phyloP scores from a whole-genome alignment of 2,888 invertebrate species.

The Agrochola circellaris region DNA sequence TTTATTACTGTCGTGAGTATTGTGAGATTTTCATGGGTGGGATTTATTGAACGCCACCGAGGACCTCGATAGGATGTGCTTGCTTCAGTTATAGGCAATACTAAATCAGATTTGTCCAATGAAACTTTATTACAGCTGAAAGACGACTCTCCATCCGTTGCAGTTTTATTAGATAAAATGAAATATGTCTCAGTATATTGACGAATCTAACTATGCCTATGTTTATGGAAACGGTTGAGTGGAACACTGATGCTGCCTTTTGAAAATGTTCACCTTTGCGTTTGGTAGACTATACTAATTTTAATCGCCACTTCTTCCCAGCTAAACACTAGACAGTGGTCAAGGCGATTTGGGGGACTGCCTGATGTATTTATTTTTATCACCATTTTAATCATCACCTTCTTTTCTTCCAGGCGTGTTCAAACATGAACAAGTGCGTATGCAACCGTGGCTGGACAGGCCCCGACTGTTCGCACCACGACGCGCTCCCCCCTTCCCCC shows the following conservation, averaged over 20 bases:
- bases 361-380: background rate
- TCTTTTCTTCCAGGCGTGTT: slow-evolving; percentile 94
- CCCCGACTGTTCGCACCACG: slow-evolving; percentile 95
- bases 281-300: background rate
- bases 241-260: background rate
- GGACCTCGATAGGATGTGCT: background rate
- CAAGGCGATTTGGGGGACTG: background rate
- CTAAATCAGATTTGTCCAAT: background rate
- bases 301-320: background rate
- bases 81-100: background rate
- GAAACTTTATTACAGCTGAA: background rate
- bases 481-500: slow-evolving; percentile 92
- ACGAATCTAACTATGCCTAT: background rate
- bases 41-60: background rate
- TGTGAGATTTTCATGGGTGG: background rate
- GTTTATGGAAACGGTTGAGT: background rate
- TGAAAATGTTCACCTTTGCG: background rate
- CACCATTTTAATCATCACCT: background rate
- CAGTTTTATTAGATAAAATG: background rate
- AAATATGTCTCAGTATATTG: background rate
- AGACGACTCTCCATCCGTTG: background rate
- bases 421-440: slow-evolving; percentile 97
- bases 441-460: slow-evolving; percentile 97
- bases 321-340: background rate
- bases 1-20: slow-evolving; percentile 11